phyloP scores from a whole-genome alignment of 1,140 invertebrate genomes.

The Calephelis virginiensis region DNA sequence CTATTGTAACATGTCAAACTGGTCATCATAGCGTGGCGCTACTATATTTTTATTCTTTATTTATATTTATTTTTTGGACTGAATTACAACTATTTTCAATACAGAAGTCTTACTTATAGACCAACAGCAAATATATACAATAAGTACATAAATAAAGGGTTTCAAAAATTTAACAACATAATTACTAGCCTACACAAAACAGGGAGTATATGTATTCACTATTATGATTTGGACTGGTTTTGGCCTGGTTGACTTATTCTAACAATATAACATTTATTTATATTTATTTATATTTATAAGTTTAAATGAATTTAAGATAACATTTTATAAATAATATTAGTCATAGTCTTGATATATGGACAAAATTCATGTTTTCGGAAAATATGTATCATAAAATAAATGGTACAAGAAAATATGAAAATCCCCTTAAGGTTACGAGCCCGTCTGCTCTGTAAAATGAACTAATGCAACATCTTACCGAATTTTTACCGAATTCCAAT shows the following conservation, averaged over 20 bases:
- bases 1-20: no score
- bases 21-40: no score
- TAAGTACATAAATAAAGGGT: not conserved
- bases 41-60: no score
- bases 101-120: not conserved
- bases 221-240: constrained; percentile 5
- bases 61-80: no score
- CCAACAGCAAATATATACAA: not conserved
- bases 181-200: not conserved
- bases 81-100: no score
- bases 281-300: no score
- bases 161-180: constrained; percentile 5
- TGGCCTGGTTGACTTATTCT: constrained; percentile 1
- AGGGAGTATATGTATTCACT: not conserved
- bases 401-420: not conserved
- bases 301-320: no score
- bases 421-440: not conserved
- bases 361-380: not conserved
- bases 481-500: no score
- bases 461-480: no score
- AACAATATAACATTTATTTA: not conserved
- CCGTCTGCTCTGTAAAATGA: no score
- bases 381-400: not conserved
- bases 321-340: not conserved
- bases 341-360: not conserved